Percentiles rank a stretch among this genome's conserved stretches.
Conservation (phyloP, 2,888 invertebrate genomes). For the Clunio marinus region DNA sequence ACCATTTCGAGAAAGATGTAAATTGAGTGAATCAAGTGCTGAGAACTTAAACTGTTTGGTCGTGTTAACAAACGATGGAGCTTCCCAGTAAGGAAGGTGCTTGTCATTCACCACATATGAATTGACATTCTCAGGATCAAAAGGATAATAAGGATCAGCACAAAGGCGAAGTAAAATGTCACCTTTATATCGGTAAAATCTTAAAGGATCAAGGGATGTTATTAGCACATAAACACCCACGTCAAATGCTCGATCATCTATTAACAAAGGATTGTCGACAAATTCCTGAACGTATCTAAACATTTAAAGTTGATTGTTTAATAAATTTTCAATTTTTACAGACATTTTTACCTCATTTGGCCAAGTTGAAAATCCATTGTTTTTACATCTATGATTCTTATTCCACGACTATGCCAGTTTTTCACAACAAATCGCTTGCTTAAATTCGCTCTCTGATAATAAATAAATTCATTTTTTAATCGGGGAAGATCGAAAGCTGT, state of each 20-base stretch:
- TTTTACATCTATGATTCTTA: neutral
- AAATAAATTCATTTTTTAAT: slow-evolving; percentile 32
- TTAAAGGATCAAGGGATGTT: slow-evolving; percentile 15
- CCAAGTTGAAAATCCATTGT: slow-evolving; percentile 3
- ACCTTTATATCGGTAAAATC: slow-evolving; percentile 19
- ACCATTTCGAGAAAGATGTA: neutral
- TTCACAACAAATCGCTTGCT: neutral
- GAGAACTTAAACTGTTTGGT: neutral
- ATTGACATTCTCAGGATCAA: neutral
- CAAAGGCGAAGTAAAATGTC: slow-evolving; percentile 20
- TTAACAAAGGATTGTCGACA: neutral
- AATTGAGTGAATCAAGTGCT: neutral
- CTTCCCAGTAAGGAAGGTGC: neutral
- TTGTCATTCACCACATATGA: neutral
- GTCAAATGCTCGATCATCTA: slow-evolving; percentile 30
- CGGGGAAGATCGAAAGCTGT: slow-evolving; percentile 22
- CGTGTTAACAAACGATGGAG: neutral
- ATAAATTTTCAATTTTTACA: too few species aligned
- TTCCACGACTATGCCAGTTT: slow-evolving; percentile 16
- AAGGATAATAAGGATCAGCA: slow-evolving; percentile 8
- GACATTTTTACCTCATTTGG: neutral
- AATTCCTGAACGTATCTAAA: slow-evolving; percentile 2
- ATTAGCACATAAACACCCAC: slow-evolving; percentile 22
- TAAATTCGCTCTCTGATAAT: neutral
- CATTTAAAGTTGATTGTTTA: neutral